Percentiles rank a stretch among this genome's conserved stretches.
These are phyloP conservation scores for Pristionchus mayeri DNA, from an alignment of 2,888 invertebrate species.

Conservation along the genomic window DNA sequence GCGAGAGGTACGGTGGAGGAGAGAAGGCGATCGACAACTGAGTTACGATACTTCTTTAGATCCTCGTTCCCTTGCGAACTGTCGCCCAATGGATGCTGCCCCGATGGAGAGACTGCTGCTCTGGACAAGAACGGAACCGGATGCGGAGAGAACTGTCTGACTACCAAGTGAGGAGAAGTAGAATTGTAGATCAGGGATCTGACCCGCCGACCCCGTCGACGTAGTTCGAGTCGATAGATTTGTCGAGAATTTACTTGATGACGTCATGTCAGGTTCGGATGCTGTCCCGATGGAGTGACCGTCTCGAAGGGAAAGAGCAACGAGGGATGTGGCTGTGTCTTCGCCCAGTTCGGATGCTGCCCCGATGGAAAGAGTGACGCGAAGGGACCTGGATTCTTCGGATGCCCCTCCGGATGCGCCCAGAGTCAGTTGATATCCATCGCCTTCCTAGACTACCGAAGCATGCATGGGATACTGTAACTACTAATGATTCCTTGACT, in stretches of 20 bases:
- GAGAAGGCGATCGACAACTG: not conserved
- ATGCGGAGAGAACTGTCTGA: slow-evolving; percentile 75
- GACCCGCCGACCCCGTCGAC: not conserved
- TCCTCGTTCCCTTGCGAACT: slow-evolving; percentile 77
- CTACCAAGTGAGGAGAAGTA: slow-evolving; percentile 68
- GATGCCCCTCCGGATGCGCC: slow-evolving; percentile 82
- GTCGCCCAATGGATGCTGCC: slow-evolving; percentile 89
- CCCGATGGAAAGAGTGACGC: slow-evolving; percentile 80
- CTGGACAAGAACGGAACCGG: slow-evolving; percentile 87
- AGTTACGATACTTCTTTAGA: slow-evolving; percentile 50
- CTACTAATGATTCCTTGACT: not conserved
- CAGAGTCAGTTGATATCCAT: slow-evolving; percentile 57
- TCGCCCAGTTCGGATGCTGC: slow-evolving; percentile 80
- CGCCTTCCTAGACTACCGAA: not conserved
- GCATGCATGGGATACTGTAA: not conserved
- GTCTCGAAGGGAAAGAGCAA: slow-evolving; percentile 63
- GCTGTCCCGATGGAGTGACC: slow-evolving; percentile 77
- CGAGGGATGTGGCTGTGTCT: slow-evolving; percentile 77
- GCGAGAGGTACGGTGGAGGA: slow-evolving; percentile 54
- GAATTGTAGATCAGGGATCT: not conserved
- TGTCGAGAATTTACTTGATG: not conserved
- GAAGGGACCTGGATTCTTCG: slow-evolving; percentile 83
- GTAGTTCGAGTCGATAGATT: no score
- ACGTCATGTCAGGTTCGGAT: slow-evolving; percentile 64
- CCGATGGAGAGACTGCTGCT: slow-evolving; percentile 87